Percentiles rank a stretch among this genome's conserved stretches.
Conservation (phyloP, 2,888 invertebrate genomes). For the Cotesia congregata region DNA sequence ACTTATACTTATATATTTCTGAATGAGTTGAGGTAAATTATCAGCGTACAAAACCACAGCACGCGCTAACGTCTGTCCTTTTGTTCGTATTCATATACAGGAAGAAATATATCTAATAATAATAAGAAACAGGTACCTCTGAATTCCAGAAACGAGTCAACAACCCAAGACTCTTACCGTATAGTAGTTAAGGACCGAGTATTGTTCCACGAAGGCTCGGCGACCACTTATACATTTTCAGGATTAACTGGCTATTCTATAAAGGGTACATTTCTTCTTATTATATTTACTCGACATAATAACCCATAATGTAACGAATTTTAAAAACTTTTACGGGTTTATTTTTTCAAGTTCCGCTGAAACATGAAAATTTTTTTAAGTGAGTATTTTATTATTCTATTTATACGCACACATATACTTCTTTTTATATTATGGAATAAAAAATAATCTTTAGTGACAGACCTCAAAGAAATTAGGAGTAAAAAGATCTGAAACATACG, state of each 20-base stretch:
- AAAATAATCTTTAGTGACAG: constrained; percentile 13
- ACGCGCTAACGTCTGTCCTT: constrained; percentile 29
- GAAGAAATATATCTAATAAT: background rate
- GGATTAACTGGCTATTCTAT: constrained; percentile 16
- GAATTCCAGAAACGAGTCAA: constrained; percentile 30
- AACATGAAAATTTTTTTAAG: too few relatives aligned
- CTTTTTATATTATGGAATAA: background rate
- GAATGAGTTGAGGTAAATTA: constrained; percentile 4
- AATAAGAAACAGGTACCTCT: constrained; percentile 28
- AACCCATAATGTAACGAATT: too few relatives aligned
- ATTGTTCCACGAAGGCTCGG: constrained; percentile 36
- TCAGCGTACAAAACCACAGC: constrained; percentile 8
- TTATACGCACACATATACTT: background rate
- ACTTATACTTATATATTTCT: background rate
- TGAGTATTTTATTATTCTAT: too few relatives aligned
- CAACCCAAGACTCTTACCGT: constrained; percentile 10
- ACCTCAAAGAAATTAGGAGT: constrained; percentile 13
- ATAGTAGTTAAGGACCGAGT: background rate
- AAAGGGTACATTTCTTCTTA: constrained; percentile 4
- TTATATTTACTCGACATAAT: background rate
- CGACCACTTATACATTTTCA: constrained; percentile 7
- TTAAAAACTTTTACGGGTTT: background rate
- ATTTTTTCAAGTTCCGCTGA: background rate
- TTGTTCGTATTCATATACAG: background rate
- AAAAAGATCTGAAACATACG: constrained; percentile 14